These are phyloP conservation scores for Eubasilissa regina DNA, from an alignment of 1,140 invertebrate genomes.

Conservation along the genomic window DNA sequence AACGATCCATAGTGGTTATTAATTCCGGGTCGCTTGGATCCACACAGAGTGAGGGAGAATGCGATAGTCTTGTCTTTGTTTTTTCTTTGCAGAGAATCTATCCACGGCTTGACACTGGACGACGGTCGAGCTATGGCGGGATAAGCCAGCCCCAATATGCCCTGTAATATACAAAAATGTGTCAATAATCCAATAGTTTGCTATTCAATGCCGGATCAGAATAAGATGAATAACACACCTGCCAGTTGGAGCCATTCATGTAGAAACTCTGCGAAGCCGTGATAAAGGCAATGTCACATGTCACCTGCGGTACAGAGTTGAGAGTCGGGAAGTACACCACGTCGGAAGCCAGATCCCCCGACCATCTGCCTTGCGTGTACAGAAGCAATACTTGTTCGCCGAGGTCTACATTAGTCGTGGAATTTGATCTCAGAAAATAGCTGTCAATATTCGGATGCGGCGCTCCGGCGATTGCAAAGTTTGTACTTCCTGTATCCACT, in stretches of 20 bases:
- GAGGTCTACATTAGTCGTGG: slow-evolving; percentile 43
- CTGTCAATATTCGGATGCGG: slow-evolving; percentile 53
- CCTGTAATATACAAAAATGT: slow-evolving; percentile 47
- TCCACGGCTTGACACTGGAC: slow-evolving; percentile 55
- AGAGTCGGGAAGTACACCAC: slow-evolving; percentile 56
- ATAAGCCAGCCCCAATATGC: slow-evolving; percentile 58
- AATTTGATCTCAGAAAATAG: slow-evolving; percentile 48
- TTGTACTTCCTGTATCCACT: slow-evolving; percentile 57
- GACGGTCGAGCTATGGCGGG: slow-evolving; percentile 55
- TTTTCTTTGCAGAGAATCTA: slow-evolving; percentile 58
- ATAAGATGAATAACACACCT: slow-evolving; percentile 46
- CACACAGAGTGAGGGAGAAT: slow-evolving; percentile 58
- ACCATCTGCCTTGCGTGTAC: slow-evolving; percentile 57
- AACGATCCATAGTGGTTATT: slow-evolving; percentile 57
- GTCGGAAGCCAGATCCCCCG: slow-evolving; percentile 54
- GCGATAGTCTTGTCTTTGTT: slow-evolving; percentile 59
- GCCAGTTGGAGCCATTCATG: slow-evolving; percentile 59
- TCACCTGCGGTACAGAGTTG: slow-evolving; percentile 56
- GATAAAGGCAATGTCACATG: slow-evolving; percentile 57
- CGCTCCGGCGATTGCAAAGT: slow-evolving; percentile 57
- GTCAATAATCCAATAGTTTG: neutral
- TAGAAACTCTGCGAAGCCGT: slow-evolving; percentile 50
- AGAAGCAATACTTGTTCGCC: slow-evolving; percentile 45
- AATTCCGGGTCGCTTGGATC: slow-evolving; percentile 33
- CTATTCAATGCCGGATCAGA: neutral